Percentiles rank a stretch among this genome's conserved stretches.
These are phyloP conservation scores for Microcebus lehilahytsara DNA, from an alignment of 2,113 vertebrate genomes.

Conservation along the genomic window DNA sequence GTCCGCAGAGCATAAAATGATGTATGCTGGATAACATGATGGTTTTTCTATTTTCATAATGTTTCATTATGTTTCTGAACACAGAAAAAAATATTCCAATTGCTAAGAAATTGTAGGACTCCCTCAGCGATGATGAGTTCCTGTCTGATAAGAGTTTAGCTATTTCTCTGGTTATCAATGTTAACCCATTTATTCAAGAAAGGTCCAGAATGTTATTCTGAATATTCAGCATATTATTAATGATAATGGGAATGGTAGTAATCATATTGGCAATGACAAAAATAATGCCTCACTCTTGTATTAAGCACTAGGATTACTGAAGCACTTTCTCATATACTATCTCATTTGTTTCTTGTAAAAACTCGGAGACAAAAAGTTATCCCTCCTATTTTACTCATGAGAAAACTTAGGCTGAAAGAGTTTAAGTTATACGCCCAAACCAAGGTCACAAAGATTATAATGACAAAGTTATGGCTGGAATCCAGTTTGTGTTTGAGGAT, in stretches of 20 bases:
- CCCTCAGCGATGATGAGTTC: background rate
- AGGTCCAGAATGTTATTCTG: background rate
- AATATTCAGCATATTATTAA: background rate
- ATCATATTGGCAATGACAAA: background rate
- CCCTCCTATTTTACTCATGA: background rate
- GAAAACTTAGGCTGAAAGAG: background rate
- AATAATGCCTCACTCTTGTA: background rate
- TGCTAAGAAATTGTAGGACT: background rate
- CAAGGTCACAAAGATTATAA: accelerated
- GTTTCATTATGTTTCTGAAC: background rate
- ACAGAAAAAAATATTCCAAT: background rate
- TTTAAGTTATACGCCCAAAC: accelerated
- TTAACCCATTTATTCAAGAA: background rate
- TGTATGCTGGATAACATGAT: background rate
- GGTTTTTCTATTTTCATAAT: background rate
- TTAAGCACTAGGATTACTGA: background rate
- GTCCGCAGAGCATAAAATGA: background rate
- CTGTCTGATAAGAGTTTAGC: background rate
- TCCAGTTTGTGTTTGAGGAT: background rate
- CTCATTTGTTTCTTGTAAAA: background rate
- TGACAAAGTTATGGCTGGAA: background rate
- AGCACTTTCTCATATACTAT: background rate
- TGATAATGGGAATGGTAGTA: background rate
- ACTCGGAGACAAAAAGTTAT: background rate
- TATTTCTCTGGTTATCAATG: background rate